Evolutionary conservation across 1,140 invertebrate genomes (phyloP).

Genomic region (Bilobella aurantiaca): DNA sequence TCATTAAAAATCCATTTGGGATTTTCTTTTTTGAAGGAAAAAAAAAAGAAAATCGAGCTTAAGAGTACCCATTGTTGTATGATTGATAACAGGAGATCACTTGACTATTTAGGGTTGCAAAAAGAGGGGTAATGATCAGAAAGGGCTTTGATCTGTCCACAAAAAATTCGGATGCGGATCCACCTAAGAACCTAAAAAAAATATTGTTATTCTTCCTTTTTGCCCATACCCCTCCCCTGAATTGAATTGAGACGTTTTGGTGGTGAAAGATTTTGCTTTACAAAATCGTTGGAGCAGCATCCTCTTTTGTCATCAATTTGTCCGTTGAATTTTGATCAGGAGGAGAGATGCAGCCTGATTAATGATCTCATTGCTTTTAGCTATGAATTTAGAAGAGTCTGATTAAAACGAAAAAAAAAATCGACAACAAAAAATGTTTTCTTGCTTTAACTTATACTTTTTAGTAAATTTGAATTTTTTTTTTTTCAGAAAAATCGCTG

Average conservation of each 20-base stretch:
- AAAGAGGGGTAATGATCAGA: not conserved
- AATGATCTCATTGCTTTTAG: not conserved
- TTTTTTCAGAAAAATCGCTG: slow-evolving; percentile 1
- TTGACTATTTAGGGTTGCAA: not conserved
- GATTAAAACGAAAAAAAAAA: too few species aligned
- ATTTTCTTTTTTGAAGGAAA: too few species aligned
- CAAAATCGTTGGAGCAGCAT: too few species aligned
- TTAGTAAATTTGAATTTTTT: not conserved
- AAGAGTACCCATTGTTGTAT: not conserved
- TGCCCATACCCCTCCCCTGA: not conserved
- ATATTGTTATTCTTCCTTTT: not conserved
- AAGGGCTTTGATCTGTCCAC: too few species aligned
- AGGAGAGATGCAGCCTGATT: not conserved
- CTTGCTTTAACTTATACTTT: too few species aligned
- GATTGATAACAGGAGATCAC: slow-evolving; percentile 1
- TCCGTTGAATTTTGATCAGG: not conserved
- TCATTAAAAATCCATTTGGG: slow-evolving; percentile 8
- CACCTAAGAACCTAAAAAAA: not conserved
- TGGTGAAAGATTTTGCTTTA: too few species aligned
- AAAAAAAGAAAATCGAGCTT: too few species aligned
- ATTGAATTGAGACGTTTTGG: not conserved
- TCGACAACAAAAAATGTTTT: too few species aligned
- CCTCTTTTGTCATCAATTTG: not conserved
- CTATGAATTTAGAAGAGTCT: too few species aligned
- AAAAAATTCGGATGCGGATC: too few species aligned